Evolutionary conservation across 2,888 invertebrate species (phyloP), one percentile per base, ranked within the genome.

Genomic region (Ecliptopera silaceata): DNA sequence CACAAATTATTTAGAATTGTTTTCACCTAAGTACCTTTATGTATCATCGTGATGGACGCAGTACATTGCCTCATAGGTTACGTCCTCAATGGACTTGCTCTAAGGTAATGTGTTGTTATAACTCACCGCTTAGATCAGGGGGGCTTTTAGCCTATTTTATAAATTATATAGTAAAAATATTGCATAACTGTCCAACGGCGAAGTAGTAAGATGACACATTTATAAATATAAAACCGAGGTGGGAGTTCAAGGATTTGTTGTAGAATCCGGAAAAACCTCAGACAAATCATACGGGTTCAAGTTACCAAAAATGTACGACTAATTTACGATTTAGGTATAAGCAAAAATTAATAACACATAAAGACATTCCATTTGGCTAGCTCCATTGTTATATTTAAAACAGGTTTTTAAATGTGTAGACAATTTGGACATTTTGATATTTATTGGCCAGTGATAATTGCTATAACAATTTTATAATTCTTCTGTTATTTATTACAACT

Each of bases 351-450:
- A 48, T 31, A 31, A 47, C 18, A 47, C 36, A 18, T 48, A 17
- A 17, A 39, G n/a, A 29, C 18, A 48, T 48, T 48, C 43, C 48
- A 54, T 43, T 48, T 45, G 42, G 39, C 39, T 18, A 44, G 15
- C 26, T 39, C 31, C 13, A 53, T 58, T 58, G 58, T 58, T 49
- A 53, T 26, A 46, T 52, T 48, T 57, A 44, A 49, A 58, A 57
- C 58, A 20, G 49, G 53, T 54, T 58, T 54, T 45, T 6, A 31
- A 45, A 49, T 41, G 34, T 47, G 47, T 39, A 48, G 57, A 58
- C 44, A 49, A 49, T 58, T 48, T 29, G 38, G 22, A 15, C 38
- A 38, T 49, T 44, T 29, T 13, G 12, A 47, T 31, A 12, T 57
- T 58, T 54, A 54, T 50, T 54, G 39, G 44, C 18, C 48, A 38